Evolutionary conservation across 92 coral and sea anemone species (phyloP).

Genomic region (Blastomussa wellsi): DNA sequence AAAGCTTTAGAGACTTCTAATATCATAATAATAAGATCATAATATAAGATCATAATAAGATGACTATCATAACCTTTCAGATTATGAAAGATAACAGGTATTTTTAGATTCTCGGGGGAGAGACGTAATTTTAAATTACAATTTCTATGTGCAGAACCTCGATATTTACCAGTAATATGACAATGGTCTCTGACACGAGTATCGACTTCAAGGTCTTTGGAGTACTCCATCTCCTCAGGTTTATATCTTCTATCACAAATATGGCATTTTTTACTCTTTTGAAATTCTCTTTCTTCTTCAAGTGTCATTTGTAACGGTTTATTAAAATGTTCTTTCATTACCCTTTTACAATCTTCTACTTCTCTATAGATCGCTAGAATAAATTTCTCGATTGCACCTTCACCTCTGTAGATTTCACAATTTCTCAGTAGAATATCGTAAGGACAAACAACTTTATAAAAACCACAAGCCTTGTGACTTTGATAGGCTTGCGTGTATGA

Average conservation of each 20-base stretch:
- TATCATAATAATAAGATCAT: too few species aligned
- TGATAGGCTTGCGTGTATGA: not conserved
- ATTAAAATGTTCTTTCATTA: not conserved
- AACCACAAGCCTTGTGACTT: not conserved
- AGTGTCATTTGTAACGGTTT: not conserved
- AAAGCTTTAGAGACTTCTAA: too few species aligned
- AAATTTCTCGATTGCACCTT: constrained; percentile 8
- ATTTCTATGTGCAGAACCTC: not conserved
- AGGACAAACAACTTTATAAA: not conserved
- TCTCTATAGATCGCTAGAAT: not conserved
- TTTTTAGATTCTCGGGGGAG: too few species aligned
- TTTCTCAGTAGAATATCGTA: not conserved
- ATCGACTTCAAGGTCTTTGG: too few species aligned
- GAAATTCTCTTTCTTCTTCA: not conserved
- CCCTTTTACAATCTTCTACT: not conserved
- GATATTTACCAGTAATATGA: too few species aligned
- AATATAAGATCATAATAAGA: too few species aligned
- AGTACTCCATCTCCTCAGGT: not conserved
- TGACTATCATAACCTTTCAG: too few species aligned
- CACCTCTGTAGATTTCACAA: not conserved
- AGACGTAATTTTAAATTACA: not conserved
- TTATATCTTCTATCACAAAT: not conserved
- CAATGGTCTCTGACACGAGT: not conserved
- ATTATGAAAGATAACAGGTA: too few species aligned
- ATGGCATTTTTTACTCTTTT: not conserved